A percentile compares a stretch with the other conserved stretches of the same genome.
These are phyloP conservation scores for Ectemnius cavifrons DNA, from an alignment of 2,888 invertebrate genomes.

Conservation along the genomic window DNA sequence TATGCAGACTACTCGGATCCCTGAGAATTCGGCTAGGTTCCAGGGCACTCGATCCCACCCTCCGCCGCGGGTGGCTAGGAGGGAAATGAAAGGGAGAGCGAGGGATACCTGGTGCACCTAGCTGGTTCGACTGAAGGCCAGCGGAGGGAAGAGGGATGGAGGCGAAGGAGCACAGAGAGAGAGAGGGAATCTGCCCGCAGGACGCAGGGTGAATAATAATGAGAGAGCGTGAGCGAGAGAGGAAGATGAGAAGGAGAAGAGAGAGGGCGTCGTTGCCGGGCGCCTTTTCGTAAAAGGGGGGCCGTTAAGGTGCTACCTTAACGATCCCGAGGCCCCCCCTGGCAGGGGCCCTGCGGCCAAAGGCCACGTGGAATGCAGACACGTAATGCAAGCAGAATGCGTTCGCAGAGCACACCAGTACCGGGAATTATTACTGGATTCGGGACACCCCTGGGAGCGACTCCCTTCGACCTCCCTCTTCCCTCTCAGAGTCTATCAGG, in stretches of 20 bases:
- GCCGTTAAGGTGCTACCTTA: slow-evolving; percentile 66
- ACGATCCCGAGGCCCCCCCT: slow-evolving; percentile 57
- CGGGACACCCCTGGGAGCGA: slow-evolving; percentile 52
- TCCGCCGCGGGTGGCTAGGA: background rate
- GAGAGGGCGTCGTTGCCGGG: slow-evolving; percentile 32
- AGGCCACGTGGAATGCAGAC: slow-evolving; percentile 75
- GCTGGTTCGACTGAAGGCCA: slow-evolving; percentile 19
- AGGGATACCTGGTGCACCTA: slow-evolving; percentile 11
- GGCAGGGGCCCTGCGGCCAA: slow-evolving; percentile 61
- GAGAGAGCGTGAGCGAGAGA: slow-evolving; percentile 44
- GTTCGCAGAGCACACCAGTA: slow-evolving; percentile 56
- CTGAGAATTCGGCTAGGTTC: background rate
- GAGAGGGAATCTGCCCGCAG: slow-evolving; percentile 32
- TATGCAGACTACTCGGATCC: too few relatives aligned
- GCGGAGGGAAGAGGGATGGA: slow-evolving; percentile 15
- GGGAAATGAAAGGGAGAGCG: slow-evolving; percentile 18
- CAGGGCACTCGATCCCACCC: background rate
- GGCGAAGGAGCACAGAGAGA: slow-evolving; percentile 29
- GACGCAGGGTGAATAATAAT: slow-evolving; percentile 56
- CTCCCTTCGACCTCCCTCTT: slow-evolving; percentile 42
- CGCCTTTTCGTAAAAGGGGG: slow-evolving; percentile 65
- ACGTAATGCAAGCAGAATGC: slow-evolving; percentile 75
- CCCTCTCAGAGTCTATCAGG: too few relatives aligned
- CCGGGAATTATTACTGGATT: slow-evolving; percentile 72
- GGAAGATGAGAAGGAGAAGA: slow-evolving; percentile 40